Percentiles rank a stretch among this genome's conserved stretches.
Evolutionary conservation across 2,113 vertebrate genomes (phyloP).

Genomic region (Ictalurus furcatus): DNA sequence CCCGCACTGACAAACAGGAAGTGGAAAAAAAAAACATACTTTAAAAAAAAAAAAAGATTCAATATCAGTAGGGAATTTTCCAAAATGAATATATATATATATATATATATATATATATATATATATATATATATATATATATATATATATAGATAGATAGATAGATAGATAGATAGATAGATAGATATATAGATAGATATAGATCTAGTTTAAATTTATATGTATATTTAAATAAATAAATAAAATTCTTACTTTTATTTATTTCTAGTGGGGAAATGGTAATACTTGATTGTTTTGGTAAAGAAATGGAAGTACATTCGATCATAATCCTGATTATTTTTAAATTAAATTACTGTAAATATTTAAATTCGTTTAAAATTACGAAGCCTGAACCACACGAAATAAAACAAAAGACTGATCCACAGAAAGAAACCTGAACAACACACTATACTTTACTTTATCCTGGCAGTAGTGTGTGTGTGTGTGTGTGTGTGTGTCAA

Average conservation of each 20-base stretch:
- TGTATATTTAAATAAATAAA: background rate
- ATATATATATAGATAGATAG: no score
- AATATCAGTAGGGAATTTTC: background rate
- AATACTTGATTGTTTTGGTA: no score
- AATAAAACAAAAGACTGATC: background rate
- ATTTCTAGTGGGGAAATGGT: background rate
- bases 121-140: no score
- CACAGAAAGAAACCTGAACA: background rate
- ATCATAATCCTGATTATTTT: background rate
- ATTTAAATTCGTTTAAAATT: background rate
- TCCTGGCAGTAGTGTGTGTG: background rate
- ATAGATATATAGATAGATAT: no score
- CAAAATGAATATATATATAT: background rate
- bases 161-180: no score
- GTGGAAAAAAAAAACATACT: background rate
- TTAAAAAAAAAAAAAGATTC: background rate
- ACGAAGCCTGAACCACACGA: background rate
- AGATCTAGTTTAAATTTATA: no score
- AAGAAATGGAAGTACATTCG: background rate
- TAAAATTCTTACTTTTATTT: background rate
- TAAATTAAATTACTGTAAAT: background rate
- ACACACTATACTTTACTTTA: background rate
- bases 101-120: no score
- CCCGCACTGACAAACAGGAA: constrained; percentile 79
- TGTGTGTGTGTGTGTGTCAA: background rate